These are phyloP conservation scores for Junonia oenone DNA, from an alignment of 2,888 invertebrate species.

Conservation along the genomic window DNA sequence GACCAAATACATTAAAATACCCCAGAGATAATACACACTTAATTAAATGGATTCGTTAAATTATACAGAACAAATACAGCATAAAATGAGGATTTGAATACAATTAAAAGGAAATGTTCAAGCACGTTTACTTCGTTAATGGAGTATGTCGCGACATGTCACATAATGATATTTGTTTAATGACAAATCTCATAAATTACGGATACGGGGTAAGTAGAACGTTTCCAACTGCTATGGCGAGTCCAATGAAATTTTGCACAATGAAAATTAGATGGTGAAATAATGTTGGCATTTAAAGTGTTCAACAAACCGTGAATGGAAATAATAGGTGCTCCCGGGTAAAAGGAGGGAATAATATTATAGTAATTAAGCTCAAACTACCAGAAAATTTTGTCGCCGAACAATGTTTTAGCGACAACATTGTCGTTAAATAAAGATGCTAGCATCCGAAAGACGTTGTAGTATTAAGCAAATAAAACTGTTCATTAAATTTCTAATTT, in stretches of 20 bases:
- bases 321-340: slow-evolving; percentile 49
- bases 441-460: slow-evolving; percentile 33
- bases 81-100: slow-evolving; percentile 42
- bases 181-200: neutral
- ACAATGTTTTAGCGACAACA: slow-evolving; percentile 47
- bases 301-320: slow-evolving; percentile 60
- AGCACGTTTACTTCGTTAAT: slow-evolving; percentile 23
- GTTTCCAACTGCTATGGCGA: slow-evolving; percentile 19
- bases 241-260: slow-evolving; percentile 51
- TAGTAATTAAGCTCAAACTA: slow-evolving; percentile 61
- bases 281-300: slow-evolving; percentile 54
- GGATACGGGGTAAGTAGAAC: slow-evolving; percentile 19
- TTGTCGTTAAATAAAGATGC: slow-evolving; percentile 45
- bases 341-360: slow-evolving; percentile 52
- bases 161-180: neutral
- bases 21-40: neutral
- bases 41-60: slow-evolving; percentile 22
- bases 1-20: neutral
- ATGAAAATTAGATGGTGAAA: slow-evolving; percentile 51
- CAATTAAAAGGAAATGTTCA: slow-evolving; percentile 45
- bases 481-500: slow-evolving; percentile 52
- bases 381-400: slow-evolving; percentile 54
- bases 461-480: slow-evolving; percentile 43
- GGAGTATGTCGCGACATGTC: neutral
- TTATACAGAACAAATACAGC: slow-evolving; percentile 30